Percentiles rank a stretch among this genome's conserved stretches.
Conservation (phyloP, 2,113 vertebrate genomes). For the Oenanthe melanoleuca region DNA sequence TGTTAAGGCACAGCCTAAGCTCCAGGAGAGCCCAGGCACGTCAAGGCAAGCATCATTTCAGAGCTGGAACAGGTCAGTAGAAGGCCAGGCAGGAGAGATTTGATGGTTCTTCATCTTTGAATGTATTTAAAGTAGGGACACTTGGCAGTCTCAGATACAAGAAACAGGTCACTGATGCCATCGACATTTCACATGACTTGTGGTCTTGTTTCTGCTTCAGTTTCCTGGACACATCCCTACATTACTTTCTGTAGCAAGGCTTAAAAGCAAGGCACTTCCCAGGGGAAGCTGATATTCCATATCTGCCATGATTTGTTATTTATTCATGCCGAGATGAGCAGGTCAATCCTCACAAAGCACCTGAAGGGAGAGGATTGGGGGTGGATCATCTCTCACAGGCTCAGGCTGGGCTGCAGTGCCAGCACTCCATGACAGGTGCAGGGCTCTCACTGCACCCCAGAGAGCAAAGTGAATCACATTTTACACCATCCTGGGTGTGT, state of each 20-base stretch:
- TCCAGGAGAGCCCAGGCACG: not conserved
- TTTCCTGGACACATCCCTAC: not conserved
- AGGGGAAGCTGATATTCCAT: not conserved
- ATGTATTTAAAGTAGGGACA: not conserved
- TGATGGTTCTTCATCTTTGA: not conserved
- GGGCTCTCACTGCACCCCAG: not conserved
- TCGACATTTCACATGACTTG: not conserved
- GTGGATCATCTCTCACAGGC: fast-evolving
- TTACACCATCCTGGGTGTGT: fast-evolving
- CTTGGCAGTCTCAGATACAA: not conserved
- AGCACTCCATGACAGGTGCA: fast-evolving
- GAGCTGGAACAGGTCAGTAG: not conserved
- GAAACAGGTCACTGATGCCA: not conserved
- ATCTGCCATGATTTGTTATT: not conserved
- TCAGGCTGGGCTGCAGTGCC: not conserved
- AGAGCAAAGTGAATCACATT: not conserved
- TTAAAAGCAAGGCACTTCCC: not conserved
- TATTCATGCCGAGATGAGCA: not conserved
- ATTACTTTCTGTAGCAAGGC: not conserved
- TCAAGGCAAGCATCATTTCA: not conserved
- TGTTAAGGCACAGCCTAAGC: not conserved
- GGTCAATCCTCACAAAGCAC: not conserved
- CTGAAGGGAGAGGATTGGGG: not conserved
- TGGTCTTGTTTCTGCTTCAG: not conserved
- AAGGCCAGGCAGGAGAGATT: not conserved